Conservation (phyloP, 2,888 invertebrate genomes). For the Augiades crinisus region DNA sequence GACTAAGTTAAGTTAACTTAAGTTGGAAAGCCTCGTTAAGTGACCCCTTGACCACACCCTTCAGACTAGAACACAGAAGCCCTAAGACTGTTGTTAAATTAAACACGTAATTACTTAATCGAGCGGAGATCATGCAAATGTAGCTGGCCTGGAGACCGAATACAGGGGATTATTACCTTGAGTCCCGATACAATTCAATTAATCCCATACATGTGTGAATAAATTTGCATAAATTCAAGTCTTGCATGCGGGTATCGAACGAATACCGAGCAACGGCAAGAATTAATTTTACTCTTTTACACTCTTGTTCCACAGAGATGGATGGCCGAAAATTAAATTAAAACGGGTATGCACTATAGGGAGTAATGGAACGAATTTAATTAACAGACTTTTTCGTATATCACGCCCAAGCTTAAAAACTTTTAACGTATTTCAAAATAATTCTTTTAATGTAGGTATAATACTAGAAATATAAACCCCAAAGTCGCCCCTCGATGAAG, state of each 20-base stretch:
- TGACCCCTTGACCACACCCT: background rate
- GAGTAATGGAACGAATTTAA: background rate
- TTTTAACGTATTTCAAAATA: too few relatives aligned
- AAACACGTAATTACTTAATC: constrained; percentile 11
- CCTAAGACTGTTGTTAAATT: too few relatives aligned
- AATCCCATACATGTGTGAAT: constrained; percentile 25
- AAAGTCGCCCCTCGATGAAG: too few relatives aligned
- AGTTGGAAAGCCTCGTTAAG: background rate
- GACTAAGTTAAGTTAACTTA: too few relatives aligned
- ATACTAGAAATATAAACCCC: too few relatives aligned
- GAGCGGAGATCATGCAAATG: constrained; percentile 22
- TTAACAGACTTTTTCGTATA: background rate
- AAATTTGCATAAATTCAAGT: constrained; percentile 26
- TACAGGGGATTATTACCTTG: constrained; percentile 24
- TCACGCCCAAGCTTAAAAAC: too few relatives aligned
- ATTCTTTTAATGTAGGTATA: too few relatives aligned
- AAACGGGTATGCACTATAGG: constrained; percentile 10
- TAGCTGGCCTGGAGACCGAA: constrained; percentile 14
- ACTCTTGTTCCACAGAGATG: constrained; percentile 20
- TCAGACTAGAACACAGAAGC: too few relatives aligned
- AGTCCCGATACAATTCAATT: constrained; percentile 25
- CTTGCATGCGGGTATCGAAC: constrained; percentile 19
- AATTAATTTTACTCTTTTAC: constrained; percentile 23
- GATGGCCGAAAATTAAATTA: constrained; percentile 21
- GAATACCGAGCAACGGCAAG: background rate